Base-by-base conservation (phyloP, 2,888 invertebrate genomes). In the Rhaphigaster nebulosa region DNA sequence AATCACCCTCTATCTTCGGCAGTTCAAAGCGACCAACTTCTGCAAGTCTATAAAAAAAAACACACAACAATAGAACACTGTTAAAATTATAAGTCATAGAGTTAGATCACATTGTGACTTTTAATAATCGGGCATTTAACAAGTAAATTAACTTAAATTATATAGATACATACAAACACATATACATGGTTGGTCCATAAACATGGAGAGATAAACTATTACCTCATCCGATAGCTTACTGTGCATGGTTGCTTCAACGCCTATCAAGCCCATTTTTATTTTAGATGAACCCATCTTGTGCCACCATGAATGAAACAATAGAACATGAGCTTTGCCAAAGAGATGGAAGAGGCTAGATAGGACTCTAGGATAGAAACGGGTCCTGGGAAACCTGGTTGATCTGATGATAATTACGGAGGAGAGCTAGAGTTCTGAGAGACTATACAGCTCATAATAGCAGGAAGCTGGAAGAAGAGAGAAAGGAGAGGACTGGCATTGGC, bases 21-120 rank as follows among this genome's bases (percentile, higher is more conserved):
- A 96, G 94, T 94, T 98, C 98, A 93, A 99, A 95, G 93, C 97
- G 97, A 29, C 99, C 99, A 92, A 99, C 98, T 95, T 99, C 99
- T 34, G 98, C 91, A 70, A 91, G 89, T 56, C 90, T 90, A n/a
- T 26, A 76, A 88, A 88, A 26, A 87, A 70, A 65, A 76, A 88
- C 23, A 60, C 4, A 90, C 13, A 76, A 38, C 1, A 52, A 38
- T 50, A 70, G 54, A 89, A 29, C 15, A 65, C 10, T 13, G 2
- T 3, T 29, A n/a, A n/a, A 54, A n/a, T 56, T 23, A 65, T 5
- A 65, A 60, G 13, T n/a, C 1, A 23, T 56, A n/a, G n/a, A n/a
- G 20, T n/a, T n/a, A 60, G 6, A 60, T 10, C n/a, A 20, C 23
- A 54, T 23, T 23, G 54, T 5, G 23, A n/a, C 8, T 12, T n/a